phyloP scores from a whole-genome alignment of 1,140 invertebrate species.

The Neuroterus valhalla region DNA sequence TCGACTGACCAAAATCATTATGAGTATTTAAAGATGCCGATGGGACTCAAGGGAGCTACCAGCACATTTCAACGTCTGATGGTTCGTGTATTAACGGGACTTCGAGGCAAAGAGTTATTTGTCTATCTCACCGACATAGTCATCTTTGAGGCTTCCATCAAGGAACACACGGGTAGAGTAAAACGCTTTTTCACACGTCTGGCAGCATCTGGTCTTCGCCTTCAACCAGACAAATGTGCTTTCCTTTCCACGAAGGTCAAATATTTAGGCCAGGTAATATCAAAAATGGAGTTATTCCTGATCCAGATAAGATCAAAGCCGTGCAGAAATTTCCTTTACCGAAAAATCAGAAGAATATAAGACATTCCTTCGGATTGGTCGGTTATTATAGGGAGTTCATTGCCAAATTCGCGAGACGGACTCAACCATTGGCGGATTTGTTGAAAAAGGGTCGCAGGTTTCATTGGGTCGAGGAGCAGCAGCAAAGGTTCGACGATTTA shows the following conservation, averaged over 20 bases:
- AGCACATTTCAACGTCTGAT: conserved; percentile 33
- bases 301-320: conserved; percentile 52
- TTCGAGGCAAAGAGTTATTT: conserved; percentile 38
- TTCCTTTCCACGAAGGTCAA: conserved; percentile 43
- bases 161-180: conserved; percentile 33
- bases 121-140: conserved; percentile 46
- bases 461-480: conserved; percentile 24
- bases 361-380: conserved; percentile 54
- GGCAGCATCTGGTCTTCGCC: conserved; percentile 41
- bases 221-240: conserved; percentile 59
- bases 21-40: conserved; percentile 1
- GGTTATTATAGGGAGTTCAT: too few relatives aligned
- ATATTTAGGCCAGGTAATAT: conserved; percentile 57
- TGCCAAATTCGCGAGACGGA: conserved; percentile 4
- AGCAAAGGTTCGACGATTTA: conserved; percentile 28
- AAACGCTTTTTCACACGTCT: conserved; percentile 32
- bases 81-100: conserved; percentile 17
- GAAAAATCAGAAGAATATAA: conserved; percentile 46
- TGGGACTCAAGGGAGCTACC: conserved; percentile 11
- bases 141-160: conserved; percentile 18
- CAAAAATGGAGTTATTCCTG: conserved; percentile 48
- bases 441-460: conserved; percentile 33
- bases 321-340: conserved; percentile 50
- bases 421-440: conserved; percentile 31
- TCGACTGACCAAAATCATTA: neutral